Base-by-base conservation (phyloP, 2,113 vertebrate genomes). In the Athene cunicularia region DNA sequence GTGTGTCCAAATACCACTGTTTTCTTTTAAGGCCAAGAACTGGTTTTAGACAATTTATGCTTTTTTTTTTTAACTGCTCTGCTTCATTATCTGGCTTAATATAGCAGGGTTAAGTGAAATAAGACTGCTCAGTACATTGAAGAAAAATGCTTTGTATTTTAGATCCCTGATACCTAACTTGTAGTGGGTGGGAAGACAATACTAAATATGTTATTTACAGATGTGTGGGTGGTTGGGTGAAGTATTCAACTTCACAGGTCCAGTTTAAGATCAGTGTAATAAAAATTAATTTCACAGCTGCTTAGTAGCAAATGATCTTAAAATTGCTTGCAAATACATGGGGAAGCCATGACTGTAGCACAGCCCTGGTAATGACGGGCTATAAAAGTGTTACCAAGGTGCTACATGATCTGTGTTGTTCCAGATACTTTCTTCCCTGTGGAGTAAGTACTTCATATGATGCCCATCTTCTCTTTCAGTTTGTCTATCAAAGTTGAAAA, bases 401-500 rank as follows among this genome's bases (percentile, higher is more conserved):
- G 66, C 79, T 80, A 8, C 3, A 1, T 64, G 37, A 63, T 50
- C 62, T 15, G 33, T 71, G 93, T 68, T 60, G 87, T 53, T 92
- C 80, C 84, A 86, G 47, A 47, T n/a, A 5, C 53, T 43, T 63
- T 28, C 52, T 32, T n/a, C 88, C 75, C 90, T 75, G 24, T 66
- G 74, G 82, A 93, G 90, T 45, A 50, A 95, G 88, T 79, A 28
- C 91, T 95, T 90, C 49, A 26, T 18, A 28, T 14, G 32, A 73
- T 64, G 59, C 74, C 64, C 67, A 27, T 91, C 71, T 26, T 80
- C 77, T 56, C 56, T 84, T 95, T 30, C 73, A 37, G 58, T 92
- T 94, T 71, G 70, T 92, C 70, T 86, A 18, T 76, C 67, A 35
- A 74, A 96, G 84, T 84, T 41, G 60, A 87, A 95, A 96, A 74